Evolutionary conservation across 2,797 vertebrate genomes (phyloP), one percentile per base, ranked within the genome.

Genomic region (Enteromius treurensis): DNA sequence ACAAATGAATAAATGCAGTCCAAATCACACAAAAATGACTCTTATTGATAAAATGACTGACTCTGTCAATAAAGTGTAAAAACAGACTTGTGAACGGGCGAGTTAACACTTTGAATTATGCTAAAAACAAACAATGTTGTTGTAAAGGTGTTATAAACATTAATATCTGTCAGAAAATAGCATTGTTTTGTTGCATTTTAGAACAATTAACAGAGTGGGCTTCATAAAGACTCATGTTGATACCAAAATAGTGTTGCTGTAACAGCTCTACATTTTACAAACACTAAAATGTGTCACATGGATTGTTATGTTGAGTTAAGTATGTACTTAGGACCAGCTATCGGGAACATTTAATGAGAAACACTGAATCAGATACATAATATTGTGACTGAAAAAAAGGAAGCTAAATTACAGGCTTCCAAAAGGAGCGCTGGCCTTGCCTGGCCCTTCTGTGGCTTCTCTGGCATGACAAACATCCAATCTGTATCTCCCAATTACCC

Each of bases 371-470:
- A 55, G 37, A 45, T 9, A 42, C 76, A 68, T 23, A 53, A 42
- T 29, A 23, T 80, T 51, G 45, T 53, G 29, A 55, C 67, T 17
- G 69, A 78, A 34, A 77, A 26, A 74, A 84, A 77, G 37, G 55
- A 77, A 69, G 77, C 64, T 45, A 85, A 89, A 88, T 88, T 87
- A 87, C 83, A 88, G 62, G 79, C 76, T 87, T 85, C 83, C 79
- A 85, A 82, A 85, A 79, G 6, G 29, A 83, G 68, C 8, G 40
- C 78, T 77, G 77, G 62, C 45, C 60, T 77, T 32, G 64, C 65
- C 74, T 40, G 84, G 79, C 40, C 42, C 69, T 84, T 82, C 77
- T 87, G 86, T 49, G 77, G 84, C 49, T 76, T 80, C 68, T 45
- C 34, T 81, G 84, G 84, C 82, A 83, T 73, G 69, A 71, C 42